Conservation (phyloP, 2,113 vertebrate genomes). For the Pseudolaguvia tuberculata region DNA sequence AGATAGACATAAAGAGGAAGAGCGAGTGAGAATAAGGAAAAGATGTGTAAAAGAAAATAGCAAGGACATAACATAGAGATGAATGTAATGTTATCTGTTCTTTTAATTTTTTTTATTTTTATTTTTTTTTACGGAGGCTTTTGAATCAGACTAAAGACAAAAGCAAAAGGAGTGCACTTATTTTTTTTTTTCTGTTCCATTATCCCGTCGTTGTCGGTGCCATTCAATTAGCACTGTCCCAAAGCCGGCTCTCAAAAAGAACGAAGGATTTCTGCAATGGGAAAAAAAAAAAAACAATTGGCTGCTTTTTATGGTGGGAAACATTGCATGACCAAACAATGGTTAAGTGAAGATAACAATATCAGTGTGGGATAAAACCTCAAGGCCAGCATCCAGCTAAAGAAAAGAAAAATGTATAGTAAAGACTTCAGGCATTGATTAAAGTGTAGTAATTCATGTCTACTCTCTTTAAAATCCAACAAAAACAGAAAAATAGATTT, state of each 20-base stretch:
- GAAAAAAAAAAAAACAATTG: conserved; percentile 18
- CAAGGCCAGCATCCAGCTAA: conserved; percentile 27
- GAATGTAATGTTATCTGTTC: background rate
- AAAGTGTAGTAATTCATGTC: conserved; percentile 35
- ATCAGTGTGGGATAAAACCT: conserved; percentile 41
- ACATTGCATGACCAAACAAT: conserved; percentile 29
- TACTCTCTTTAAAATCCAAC: conserved; percentile 18
- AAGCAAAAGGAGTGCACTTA: conserved; percentile 11
- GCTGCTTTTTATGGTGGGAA: conserved; percentile 15
- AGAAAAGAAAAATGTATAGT: conserved; percentile 36
- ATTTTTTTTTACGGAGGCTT: background rate
- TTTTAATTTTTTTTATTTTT: too few relatives aligned
- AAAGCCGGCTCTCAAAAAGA: conserved; percentile 35
- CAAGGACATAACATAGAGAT: conserved; percentile 8
- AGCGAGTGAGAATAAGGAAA: conserved; percentile 1
- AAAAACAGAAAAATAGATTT: background rate
- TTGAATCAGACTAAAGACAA: conserved; percentile 21
- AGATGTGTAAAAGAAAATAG: conserved; percentile 26
- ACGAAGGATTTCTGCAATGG: conserved; percentile 31
- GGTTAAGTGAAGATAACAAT: conserved; percentile 33
- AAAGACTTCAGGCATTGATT: conserved; percentile 42
- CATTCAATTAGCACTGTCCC: conserved; percentile 40
- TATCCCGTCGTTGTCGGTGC: conserved; percentile 34
- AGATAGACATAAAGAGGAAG: conserved; percentile 31
- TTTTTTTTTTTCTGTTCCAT: conserved; percentile 21